Evolutionary conservation across 92 coral and sea anemone species (phyloP), one percentile per base, ranked within the genome.

Genomic region (Epizoanthus illoricatus): DNA sequence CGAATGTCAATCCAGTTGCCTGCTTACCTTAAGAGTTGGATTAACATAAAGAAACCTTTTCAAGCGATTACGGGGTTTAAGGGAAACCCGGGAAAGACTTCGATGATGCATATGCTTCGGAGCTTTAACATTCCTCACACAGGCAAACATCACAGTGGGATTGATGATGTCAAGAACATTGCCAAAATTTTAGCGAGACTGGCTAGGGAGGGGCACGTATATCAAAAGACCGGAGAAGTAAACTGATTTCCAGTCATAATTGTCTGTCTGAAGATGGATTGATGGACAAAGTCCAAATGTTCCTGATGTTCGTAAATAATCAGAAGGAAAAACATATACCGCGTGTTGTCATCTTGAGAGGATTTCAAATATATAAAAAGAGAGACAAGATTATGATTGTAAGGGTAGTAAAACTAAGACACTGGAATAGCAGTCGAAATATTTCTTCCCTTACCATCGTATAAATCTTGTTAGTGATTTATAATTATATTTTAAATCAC

Each of bases 101-200:
- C 71, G 42, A 78, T 78, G 82, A 78, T 43, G 71, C 59, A 5
- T 0, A 78, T 78, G 82, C 17, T 78, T 2, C 16, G 40, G 3
- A 63, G 23, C 15, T n/a, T 78, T 58, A 78, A 61, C 6, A 78
- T 78, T 63, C 42, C 82, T 20, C 82, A 62, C 71, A 78, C 82
- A 11, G 82, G 82, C 4, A 78, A 64, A 13, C 82, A 78, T 24
- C 82, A 78, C 13, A 78, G 82, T 19, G 81, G 81, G 0, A 76
- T 76, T 41, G 81, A 76, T 7, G 81, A 76, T 45, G 81, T 76
- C 7, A 76, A 76, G 15, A 76, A 76, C 42, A 76, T 76, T 20
- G 81, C 81, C n/a, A 76, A 76, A 23, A 76, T 76, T 76, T 1
- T 76, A 20, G 39, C 81, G 7, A 62, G 71, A 76, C 42, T 76